Evolutionary conservation across 2,888 invertebrate genomes (phyloP), one percentile per base, ranked within the genome.

Genomic region (Pyrocoelia pectoralis): DNA sequence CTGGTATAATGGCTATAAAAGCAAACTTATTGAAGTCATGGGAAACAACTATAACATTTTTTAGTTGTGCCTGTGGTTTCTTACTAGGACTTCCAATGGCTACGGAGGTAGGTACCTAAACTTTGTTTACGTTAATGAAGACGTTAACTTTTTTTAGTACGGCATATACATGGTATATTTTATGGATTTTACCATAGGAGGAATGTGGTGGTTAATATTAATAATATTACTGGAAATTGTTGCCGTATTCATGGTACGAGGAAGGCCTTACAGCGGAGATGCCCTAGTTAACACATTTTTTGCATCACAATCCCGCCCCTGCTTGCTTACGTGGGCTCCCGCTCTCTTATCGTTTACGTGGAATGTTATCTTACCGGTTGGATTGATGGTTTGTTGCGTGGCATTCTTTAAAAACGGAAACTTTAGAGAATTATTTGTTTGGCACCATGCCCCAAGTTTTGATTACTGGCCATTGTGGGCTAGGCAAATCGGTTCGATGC

Each of bases 191-290:
- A 88, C 90, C 17, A 84, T 94, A 75, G 92, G 93, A 12, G 94
- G 94, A 2, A 85, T 89, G 2, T 96, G 96, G 95, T 94, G 94
- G 90, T 86, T 95, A 60, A 88, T 93, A 77, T 85, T 91, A 56
- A 82, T 94, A 41, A 92, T 94, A 79, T 84, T 92, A 49, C 83
- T 91, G 43, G 87, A 93, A 78, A 87, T 92, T 51, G 86, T 89
- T 70, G 94, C 92, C n/a, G 90, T 95, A 63, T 93, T 95, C 79
- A 88, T 92, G 77, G 92, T 95, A 8, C 87, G 94, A 28, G 95
- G 95, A 2, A 86, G 94, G 19, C 95, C 95, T 0, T 94, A 93
- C 79, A 90, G 92, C 65, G 93, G 94, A 1, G 92, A 93, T 75
- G 87, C 87, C 2, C 84, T 90, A 12, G 88, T 89, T 1, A 84